These are phyloP conservation scores for Paratrypauchen microcephalus DNA, from an alignment of 2,797 vertebrate genomes.

Conservation along the genomic window DNA sequence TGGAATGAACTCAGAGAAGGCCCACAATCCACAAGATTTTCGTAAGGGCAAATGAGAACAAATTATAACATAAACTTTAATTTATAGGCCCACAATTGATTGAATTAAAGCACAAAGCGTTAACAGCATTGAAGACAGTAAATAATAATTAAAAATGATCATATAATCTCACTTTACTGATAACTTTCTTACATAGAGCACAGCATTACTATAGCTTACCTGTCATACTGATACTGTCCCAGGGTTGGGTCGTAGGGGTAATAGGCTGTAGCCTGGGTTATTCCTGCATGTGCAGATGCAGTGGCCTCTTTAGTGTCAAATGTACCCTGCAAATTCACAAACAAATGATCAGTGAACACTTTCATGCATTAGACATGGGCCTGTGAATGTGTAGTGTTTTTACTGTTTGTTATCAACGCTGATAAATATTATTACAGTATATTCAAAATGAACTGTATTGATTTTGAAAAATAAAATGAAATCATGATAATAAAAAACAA, in stretches of 20 bases:
- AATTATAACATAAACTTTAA: neutral
- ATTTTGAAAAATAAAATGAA: neutral
- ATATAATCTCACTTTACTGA: neutral
- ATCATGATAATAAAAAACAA: too few relatives aligned
- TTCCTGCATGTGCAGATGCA: slow-evolving; percentile 90
- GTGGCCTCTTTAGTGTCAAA: slow-evolving; percentile 92
- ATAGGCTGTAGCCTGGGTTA: slow-evolving; percentile 89
- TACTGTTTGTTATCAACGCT: neutral
- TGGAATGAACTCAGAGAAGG: neutral
- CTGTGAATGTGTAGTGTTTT: neutral
- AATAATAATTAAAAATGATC: neutral
- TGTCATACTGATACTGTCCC: slow-evolving; percentile 90
- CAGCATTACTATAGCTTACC: slow-evolving; percentile 43
- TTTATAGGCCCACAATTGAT: neutral
- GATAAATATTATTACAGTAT: too few relatives aligned
- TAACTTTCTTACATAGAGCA: neutral
- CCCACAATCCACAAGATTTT: neutral
- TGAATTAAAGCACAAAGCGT: neutral
- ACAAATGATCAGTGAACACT: slow-evolving; percentile 8
- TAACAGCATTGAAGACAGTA: neutral
- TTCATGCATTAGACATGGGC: neutral
- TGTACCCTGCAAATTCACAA: slow-evolving; percentile 83
- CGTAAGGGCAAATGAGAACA: too few relatives aligned
- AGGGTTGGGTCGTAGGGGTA: slow-evolving; percentile 93
- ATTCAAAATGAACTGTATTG: neutral